These are phyloP conservation scores for Drosophila sordidula DNA, from an alignment of 2,888 invertebrate species.

Conservation along the genomic window DNA sequence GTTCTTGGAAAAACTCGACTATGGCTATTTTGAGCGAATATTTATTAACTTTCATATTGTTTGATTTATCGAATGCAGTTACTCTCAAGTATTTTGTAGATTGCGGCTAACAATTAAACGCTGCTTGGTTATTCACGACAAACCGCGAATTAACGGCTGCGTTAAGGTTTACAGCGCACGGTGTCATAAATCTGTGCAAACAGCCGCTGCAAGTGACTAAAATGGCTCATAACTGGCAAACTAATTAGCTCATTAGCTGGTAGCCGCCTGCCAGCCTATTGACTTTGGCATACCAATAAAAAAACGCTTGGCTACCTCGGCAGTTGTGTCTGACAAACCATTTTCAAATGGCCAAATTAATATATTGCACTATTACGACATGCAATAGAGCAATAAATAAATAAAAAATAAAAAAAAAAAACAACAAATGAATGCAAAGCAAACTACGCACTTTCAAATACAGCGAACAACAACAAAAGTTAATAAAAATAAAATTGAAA, in stretches of 20 bases:
- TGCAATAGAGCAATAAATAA: constrained; percentile 44
- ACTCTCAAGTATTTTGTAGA: background rate
- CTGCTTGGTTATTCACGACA: background rate
- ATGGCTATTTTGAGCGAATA: background rate
- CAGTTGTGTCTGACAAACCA: constrained; percentile 23
- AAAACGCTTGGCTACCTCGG: constrained; percentile 16
- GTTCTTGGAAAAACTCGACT: background rate
- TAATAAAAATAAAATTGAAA: constrained; percentile 29
- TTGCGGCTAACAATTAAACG: background rate
- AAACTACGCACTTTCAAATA: constrained; percentile 44
- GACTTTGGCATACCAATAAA: constrained; percentile 46
- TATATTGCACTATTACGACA: constrained; percentile 57
- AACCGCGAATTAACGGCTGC: constrained; percentile 6
- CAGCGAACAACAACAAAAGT: constrained; percentile 6
- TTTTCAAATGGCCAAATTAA: constrained; percentile 55
- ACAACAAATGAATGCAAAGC: constrained; percentile 33
- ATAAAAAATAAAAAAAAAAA: constrained; percentile 29
- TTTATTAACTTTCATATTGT: background rate
- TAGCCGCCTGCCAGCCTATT: constrained; percentile 24
- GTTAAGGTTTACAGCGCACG: constrained; percentile 22
- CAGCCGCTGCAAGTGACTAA: constrained; percentile 17
- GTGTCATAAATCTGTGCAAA: constrained; percentile 40
- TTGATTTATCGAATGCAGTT: constrained; percentile 1
- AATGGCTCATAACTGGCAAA: constrained; percentile 29
- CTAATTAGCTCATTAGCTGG: constrained; percentile 50